Evolutionary conservation across 2,888 invertebrate species (phyloP).

Genomic region (Fabriciana adippe): DNA sequence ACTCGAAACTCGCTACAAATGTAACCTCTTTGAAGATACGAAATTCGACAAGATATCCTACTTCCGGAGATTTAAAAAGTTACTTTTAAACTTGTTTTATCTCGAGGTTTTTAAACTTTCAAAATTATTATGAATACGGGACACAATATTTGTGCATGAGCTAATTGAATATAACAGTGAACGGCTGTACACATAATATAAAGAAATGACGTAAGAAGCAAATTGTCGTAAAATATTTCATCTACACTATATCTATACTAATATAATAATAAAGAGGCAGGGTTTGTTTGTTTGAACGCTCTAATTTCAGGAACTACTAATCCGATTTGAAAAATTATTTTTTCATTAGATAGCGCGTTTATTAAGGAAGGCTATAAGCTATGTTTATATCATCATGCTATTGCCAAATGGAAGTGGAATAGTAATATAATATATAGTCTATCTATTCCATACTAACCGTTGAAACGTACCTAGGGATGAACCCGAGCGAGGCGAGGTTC

Average conservation of each 20-base stretch:
- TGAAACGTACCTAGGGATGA: too few species aligned
- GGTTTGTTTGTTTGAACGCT: too few species aligned
- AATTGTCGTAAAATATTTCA: slow-evolving; percentile 11
- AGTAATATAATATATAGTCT: too few species aligned
- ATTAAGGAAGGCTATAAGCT: too few species aligned
- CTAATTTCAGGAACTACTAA: too few species aligned
- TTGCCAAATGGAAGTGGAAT: too few species aligned
- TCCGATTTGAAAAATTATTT: too few species aligned
- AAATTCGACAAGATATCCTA: slow-evolving; percentile 35
- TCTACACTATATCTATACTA: neutral
- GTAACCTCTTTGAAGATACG: slow-evolving; percentile 32
- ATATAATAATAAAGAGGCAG: too few species aligned
- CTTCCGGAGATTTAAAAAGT: slow-evolving; percentile 32
- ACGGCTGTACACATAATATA: neutral
- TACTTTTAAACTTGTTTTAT: slow-evolving; percentile 19
- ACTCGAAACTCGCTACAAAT: slow-evolving; percentile 37
- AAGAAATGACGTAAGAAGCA: slow-evolving; percentile 8
- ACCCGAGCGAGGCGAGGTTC: too few species aligned
- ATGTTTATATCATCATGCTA: too few species aligned
- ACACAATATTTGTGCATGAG: slow-evolving; percentile 7
- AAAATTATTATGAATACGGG: slow-evolving; percentile 1
- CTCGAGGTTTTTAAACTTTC: slow-evolving; percentile 1
- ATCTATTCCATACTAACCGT: too few species aligned
- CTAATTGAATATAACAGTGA: neutral
- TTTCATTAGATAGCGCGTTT: too few species aligned